These are phyloP conservation scores for Pasiphila rectangulata DNA, from an alignment of 2,888 invertebrate species.

Conservation along the genomic window DNA sequence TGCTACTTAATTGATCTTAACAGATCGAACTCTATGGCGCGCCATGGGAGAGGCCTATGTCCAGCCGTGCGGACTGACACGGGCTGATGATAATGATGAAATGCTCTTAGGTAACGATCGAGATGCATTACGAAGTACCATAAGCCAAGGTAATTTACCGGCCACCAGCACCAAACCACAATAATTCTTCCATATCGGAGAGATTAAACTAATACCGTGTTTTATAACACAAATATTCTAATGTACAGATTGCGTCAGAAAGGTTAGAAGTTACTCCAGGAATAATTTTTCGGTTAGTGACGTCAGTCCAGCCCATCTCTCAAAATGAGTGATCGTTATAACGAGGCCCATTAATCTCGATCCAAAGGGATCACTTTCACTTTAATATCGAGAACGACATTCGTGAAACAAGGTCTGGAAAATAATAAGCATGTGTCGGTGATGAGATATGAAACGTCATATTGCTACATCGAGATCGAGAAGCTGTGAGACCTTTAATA, in stretches of 20 bases:
- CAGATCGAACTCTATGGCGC: no score
- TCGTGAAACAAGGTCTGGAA: conserved; percentile 24
- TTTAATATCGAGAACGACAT: conserved; percentile 41
- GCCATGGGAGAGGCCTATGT: no score
- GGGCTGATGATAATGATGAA: no score
- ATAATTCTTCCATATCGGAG: conserved; percentile 53
- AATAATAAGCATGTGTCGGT: conserved; percentile 28
- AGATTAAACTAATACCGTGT: conserved; percentile 49
- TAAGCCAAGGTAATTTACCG: conserved; percentile 43
- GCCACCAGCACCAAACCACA: conserved; percentile 45
- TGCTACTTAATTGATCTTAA: no score
- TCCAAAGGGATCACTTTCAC: conserved; percentile 63
- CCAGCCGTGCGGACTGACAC: no score
- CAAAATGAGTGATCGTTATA: conserved; percentile 47
- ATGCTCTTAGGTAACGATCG: no score
- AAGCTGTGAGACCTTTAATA: conserved; percentile 13
- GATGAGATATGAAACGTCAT: conserved; percentile 26
- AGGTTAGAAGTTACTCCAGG: conserved; percentile 39
- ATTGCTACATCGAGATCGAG: conserved; percentile 15
- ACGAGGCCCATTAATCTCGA: conserved; percentile 54
- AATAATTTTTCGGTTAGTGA: conserved; percentile 41
- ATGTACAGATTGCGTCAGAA: conserved; percentile 50
- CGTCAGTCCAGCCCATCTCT: conserved; percentile 53
- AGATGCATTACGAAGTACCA: conserved; percentile 36
- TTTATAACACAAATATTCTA: conserved; percentile 55